A percentile compares a stretch with the other conserved stretches of the same genome.
phyloP scores from a whole-genome alignment of 2,113 vertebrate genomes.

The human region DNA sequence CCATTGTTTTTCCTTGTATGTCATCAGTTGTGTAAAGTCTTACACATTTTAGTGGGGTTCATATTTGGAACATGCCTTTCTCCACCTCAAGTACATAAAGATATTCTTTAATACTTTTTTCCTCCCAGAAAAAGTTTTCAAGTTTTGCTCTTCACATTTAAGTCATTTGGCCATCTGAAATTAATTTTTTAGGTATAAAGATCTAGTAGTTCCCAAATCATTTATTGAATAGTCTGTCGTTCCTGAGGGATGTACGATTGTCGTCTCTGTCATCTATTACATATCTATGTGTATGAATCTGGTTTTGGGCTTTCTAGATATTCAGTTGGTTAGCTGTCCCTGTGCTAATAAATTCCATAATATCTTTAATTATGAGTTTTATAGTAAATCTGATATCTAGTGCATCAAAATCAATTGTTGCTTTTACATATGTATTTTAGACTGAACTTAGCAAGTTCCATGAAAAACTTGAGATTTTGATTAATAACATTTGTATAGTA shows the following conservation, averaged over 20 bases:
- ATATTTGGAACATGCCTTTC: neutral
- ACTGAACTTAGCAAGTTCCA: neutral
- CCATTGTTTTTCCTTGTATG: neutral
- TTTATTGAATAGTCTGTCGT: neutral
- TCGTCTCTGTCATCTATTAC: neutral
- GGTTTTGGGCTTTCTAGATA: neutral
- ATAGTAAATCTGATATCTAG: neutral
- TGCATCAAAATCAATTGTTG: neutral
- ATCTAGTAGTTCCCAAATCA: neutral
- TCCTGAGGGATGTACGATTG: neutral
- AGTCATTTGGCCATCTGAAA: neutral
- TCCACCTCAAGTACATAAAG: neutral
- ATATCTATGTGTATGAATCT: neutral
- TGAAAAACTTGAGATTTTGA: neutral
- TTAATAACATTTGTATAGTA: neutral
- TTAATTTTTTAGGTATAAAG: neutral
- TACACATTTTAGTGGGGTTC: neutral
- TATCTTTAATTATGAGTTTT: neutral
- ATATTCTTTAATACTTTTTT: neutral
- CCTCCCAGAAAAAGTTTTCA: neutral
- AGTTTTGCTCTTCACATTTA: neutral
- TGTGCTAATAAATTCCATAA: neutral
- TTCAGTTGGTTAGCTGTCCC: neutral
- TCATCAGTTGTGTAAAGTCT: neutral
- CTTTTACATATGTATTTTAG: neutral